These are phyloP conservation scores for Lacerta viridis DNA, from an alignment of 2,797 vertebrate genomes.

Conservation along the genomic window DNA sequence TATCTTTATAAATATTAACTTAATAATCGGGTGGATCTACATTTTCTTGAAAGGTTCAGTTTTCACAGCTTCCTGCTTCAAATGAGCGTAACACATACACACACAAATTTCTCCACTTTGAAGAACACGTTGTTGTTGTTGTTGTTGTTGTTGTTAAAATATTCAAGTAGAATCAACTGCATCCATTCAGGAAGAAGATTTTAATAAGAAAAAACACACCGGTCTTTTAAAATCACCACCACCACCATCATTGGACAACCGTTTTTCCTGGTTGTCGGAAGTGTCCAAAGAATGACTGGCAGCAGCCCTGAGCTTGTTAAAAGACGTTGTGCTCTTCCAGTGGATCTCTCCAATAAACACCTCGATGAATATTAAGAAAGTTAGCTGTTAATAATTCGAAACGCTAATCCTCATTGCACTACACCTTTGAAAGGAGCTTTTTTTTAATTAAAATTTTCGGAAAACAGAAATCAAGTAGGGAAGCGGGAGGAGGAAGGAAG, in stretches of 20 bases:
- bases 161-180: too few species aligned
- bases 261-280: background rate
- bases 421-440: background rate
- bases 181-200: background rate
- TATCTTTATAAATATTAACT: background rate
- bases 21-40: background rate
- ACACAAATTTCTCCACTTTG: background rate
- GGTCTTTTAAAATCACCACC: background rate
- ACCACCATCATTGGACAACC: background rate
- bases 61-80: background rate
- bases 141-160: background rate
- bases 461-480: background rate
- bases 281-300: background rate
- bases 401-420: too few species aligned
- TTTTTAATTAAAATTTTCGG: background rate
- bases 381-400: background rate
- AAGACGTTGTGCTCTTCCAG: background rate
- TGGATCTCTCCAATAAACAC: background rate
- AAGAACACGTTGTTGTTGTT: background rate
- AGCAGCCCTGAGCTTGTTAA: background rate
- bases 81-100: background rate
- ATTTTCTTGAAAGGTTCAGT: background rate
- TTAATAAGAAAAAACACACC: background rate
- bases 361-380: background rate
- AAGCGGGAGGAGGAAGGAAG: background rate